A percentile compares a stretch with the other conserved stretches of the same genome.
Evolutionary conservation across 2,888 invertebrate species (phyloP).

Genomic region (Urechis unicinctus): DNA sequence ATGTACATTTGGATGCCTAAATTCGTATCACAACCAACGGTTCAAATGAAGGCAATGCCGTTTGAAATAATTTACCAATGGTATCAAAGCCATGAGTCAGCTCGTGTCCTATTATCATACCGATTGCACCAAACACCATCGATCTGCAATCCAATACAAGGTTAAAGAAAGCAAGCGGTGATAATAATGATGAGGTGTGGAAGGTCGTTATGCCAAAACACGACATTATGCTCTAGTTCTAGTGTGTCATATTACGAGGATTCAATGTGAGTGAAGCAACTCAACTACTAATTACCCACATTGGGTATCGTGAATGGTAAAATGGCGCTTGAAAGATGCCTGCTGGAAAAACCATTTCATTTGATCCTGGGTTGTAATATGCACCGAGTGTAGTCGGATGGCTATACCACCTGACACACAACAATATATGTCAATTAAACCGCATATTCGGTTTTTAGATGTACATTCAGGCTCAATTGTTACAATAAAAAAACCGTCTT

Average conservation of each 20-base stretch:
- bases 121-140: constrained; percentile 46
- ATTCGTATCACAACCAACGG: no score
- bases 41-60: no score
- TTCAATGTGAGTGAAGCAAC: not conserved
- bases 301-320: constrained; percentile 31
- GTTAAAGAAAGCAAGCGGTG: not conserved
- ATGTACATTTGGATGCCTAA: no score
- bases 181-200: not conserved
- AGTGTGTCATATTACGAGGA: not conserved
- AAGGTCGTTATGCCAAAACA: not conserved
- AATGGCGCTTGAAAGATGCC: constrained; percentile 40
- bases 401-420: constrained; percentile 35
- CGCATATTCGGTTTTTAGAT: no score
- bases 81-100: constrained; percentile 45
- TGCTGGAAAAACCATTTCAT: constrained; percentile 39
- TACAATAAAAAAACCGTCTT: no score
- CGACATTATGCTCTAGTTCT: not conserved
- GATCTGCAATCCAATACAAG: constrained; percentile 25
- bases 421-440: no score
- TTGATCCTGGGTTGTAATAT: constrained; percentile 33
- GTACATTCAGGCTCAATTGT: no score
- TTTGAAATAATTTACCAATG: constrained; percentile 26
- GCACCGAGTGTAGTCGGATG: constrained; percentile 35
- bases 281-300: constrained; percentile 25
- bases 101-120: constrained; percentile 43